phyloP scores from a whole-genome alignment of 2,797 vertebrate species.

The Semotilus atromaculatus region DNA sequence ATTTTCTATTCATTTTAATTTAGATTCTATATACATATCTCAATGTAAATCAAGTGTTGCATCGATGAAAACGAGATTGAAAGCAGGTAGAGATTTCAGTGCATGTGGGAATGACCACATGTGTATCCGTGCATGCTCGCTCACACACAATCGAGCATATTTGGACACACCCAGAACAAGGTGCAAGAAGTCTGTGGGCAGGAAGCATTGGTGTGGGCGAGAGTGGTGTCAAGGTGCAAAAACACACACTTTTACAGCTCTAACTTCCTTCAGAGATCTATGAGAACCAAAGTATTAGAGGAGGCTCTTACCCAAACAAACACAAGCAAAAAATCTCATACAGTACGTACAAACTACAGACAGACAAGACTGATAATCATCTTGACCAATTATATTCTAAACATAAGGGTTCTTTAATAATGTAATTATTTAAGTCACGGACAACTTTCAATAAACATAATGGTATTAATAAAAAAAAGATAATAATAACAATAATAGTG shows the following conservation, averaged over 20 bases:
- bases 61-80: not conserved
- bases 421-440: not conserved
- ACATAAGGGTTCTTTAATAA: not conserved
- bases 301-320: conserved; percentile 19
- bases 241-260: conserved; percentile 72
- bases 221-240: conserved; percentile 64
- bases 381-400: not conserved
- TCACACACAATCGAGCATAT: conserved; percentile 24
- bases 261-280: conserved; percentile 70
- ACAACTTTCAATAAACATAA: not conserved
- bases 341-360: not conserved
- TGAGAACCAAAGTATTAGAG: conserved; percentile 54
- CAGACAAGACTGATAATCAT: not conserved
- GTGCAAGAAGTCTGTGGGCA: conserved; percentile 62
- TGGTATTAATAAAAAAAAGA: not conserved
- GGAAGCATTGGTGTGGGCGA: conserved; percentile 72
- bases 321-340: not conserved
- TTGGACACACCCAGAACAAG: conserved; percentile 36
- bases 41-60: not conserved
- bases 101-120: conserved; percentile 11
- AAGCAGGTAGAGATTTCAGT: not conserved
- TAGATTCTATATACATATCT: not conserved
- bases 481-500: not conserved
- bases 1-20: not conserved
- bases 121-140: conserved; percentile 22